Percentiles rank a stretch among this genome's conserved stretches.
These are phyloP conservation scores for Chloroclysta siterata DNA, from an alignment of 2,888 invertebrate genomes.

Conservation along the genomic window DNA sequence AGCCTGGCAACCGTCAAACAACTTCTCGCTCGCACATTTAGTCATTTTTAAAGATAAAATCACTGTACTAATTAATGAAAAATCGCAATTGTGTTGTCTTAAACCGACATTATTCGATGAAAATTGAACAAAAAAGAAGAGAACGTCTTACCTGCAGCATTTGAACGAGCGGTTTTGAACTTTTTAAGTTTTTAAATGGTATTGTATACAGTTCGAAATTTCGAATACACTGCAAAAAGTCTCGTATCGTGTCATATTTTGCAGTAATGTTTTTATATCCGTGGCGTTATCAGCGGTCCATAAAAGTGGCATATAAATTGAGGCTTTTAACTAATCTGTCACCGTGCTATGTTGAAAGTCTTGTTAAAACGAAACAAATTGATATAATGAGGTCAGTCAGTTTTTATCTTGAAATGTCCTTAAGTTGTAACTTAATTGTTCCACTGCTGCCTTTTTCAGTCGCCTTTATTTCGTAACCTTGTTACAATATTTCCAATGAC, in stretches of 20 bases:
- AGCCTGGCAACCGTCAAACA: too few relatives aligned
- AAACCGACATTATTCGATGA: neutral
- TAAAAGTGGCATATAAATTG: conserved; percentile 18
- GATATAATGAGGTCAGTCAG: conserved; percentile 5
- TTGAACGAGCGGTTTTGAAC: too few relatives aligned
- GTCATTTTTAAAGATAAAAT: too few relatives aligned
- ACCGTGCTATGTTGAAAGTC: conserved; percentile 14
- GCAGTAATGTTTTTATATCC: conserved; percentile 8
- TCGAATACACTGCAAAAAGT: neutral
- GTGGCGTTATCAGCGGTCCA: conserved; percentile 17
- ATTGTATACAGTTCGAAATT: too few relatives aligned
- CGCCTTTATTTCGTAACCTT: too few relatives aligned
- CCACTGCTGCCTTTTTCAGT: neutral
- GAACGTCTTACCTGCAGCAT: too few relatives aligned
- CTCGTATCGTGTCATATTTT: conserved; percentile 1
- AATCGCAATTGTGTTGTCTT: too few relatives aligned
- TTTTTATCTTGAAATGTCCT: neutral
- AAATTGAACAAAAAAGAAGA: too few relatives aligned
- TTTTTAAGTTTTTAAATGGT: too few relatives aligned
- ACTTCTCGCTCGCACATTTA: neutral
- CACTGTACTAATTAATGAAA: too few relatives aligned
- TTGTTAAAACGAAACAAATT: conserved; percentile 5
- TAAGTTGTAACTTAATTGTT: neutral
- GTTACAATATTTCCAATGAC: too few relatives aligned
- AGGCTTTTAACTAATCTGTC: conserved; percentile 20